A percentile compares a stretch with the other conserved stretches of the same genome.
phyloP scores from a whole-genome alignment of 2,113 vertebrate species.

The Plotosus lineatus region DNA sequence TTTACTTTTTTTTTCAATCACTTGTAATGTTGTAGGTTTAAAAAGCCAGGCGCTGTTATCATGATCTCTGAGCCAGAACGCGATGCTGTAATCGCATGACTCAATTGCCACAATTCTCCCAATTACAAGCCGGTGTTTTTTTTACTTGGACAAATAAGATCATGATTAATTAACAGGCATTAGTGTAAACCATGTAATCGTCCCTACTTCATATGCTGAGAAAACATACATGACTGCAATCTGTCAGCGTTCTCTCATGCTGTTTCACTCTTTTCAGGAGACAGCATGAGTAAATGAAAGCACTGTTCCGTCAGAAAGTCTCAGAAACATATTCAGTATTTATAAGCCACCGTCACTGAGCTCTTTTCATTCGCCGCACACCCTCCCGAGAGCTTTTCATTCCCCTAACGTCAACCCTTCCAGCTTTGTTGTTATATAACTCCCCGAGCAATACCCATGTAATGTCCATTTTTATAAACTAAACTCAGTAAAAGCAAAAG shows the following conservation, averaged over 20 bases:
- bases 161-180: background rate
- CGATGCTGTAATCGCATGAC: background rate
- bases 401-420: background rate
- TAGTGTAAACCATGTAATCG: background rate
- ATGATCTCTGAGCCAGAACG: background rate
- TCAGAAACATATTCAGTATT: background rate
- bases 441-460: background rate
- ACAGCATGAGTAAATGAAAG: background rate
- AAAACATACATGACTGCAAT: slow-evolving; percentile 21
- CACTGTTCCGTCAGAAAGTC: background rate
- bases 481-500: background rate
- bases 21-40: background rate
- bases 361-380: background rate
- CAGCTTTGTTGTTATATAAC: background rate
- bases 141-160: background rate
- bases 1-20: background rate
- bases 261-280: slow-evolving; percentile 28
- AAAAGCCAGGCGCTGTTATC: background rate
- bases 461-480: background rate
- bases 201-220: slow-evolving; percentile 8
- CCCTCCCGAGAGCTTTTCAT: background rate
- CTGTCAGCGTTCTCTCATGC: slow-evolving; percentile 11
- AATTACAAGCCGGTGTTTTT: background rate
- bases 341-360: background rate
- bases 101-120: background rate